Evolutionary conservation across 2,888 invertebrate genomes (phyloP), one percentile per base, ranked within the genome.

Genomic region (Thyatira batis): DNA sequence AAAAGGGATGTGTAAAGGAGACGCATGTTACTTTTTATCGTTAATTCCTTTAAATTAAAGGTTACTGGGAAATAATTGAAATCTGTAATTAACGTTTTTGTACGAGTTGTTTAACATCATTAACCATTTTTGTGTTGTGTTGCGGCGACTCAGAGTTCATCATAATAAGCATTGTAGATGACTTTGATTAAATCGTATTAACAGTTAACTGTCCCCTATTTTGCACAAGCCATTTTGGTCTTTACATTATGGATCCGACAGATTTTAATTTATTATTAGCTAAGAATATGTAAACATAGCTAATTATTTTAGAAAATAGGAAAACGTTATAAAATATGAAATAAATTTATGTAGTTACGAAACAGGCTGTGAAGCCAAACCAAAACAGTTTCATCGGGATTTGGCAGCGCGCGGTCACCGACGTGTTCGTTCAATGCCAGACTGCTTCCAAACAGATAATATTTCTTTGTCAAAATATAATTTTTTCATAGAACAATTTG

Each of bases 351-450:
- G 74, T 85, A 82, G 77, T 65, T 82, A 81, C 79, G 79, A 82
- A 76, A 69, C 69, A 78, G 85, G 86, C 89, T 87, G 87, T 89
- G 87, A 78, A 83, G 88, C 85, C 87, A 78, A 85, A 86, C 82
- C 86, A 83, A 86, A 86, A 75, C 71, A 66, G 82, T 79, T 80
- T 73, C 69, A 54, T 73, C 58, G 82, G 80, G 82, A 75, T 54
- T 51, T 60, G 68, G 63, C 71, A 61, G 68, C 60, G 61, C 43
- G 54, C 60, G 75, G 63, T 72, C 67, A 54, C 65, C 61, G 54
- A 51, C 58, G 51, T 55, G 13, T 45, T 48, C 45, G 46, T 54
- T 55, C 55, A 58, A 53, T 59, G 53, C 54, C 54, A 55, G 48
- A 53, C 17, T 3, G 48, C 48, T 46, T 46, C 8, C 46, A 52